These are phyloP conservation scores for Andricus quercusramuli DNA, from an alignment of 2,888 invertebrate species.

Conservation along the genomic window DNA sequence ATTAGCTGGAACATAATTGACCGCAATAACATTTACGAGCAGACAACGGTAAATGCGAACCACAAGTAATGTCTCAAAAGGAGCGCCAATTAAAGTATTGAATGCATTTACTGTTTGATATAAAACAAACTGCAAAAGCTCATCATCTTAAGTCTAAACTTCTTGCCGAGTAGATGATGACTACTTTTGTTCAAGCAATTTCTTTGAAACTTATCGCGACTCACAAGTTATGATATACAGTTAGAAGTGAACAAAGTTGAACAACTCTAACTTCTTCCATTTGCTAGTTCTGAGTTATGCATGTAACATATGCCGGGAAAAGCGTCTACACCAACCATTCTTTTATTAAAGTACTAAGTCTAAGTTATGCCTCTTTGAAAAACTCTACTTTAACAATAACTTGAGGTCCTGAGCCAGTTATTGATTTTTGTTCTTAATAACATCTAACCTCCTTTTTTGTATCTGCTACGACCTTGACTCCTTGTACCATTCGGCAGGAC, in stretches of 20 bases:
- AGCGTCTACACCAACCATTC: background rate
- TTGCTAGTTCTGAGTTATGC: background rate
- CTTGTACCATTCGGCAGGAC: slow-evolving; percentile 24
- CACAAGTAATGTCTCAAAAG: background rate
- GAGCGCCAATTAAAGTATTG: background rate
- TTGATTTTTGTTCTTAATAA: background rate
- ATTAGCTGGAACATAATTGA: slow-evolving; percentile 15
- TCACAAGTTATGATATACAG: background rate
- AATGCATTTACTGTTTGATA: too few relatives aligned
- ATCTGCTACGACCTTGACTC: slow-evolving; percentile 37
- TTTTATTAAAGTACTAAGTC: background rate
- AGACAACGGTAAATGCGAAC: background rate
- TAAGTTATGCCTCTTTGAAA: slow-evolving; percentile 13
- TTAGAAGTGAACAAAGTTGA: background rate
- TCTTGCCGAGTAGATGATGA: background rate
- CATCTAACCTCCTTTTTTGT: slow-evolving; percentile 22
- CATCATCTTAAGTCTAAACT: too few relatives aligned
- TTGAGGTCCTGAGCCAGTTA: background rate
- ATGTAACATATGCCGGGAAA: background rate
- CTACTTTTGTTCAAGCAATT: background rate
- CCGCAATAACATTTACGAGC: slow-evolving; percentile 12
- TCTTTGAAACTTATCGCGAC: background rate
- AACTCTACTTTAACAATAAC: background rate
- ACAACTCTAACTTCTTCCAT: slow-evolving; percentile 1
- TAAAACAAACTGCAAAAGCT: too few relatives aligned